Evolutionary conservation across 2,797 vertebrate species (phyloP).

Genomic region (Amblyraja radiata): DNA sequence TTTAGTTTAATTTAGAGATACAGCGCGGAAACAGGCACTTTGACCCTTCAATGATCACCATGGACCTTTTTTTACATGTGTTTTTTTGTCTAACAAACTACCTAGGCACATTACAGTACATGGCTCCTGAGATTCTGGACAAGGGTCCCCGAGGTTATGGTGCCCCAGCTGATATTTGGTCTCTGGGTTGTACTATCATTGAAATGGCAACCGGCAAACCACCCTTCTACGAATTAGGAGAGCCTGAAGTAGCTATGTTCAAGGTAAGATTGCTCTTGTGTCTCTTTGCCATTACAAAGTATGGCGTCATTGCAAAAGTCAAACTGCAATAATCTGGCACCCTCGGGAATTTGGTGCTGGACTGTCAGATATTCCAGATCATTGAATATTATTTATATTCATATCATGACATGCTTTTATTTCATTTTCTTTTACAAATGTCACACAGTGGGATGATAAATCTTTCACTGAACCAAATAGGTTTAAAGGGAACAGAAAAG

Average conservation of each 20-base stretch:
- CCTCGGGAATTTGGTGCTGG: no score
- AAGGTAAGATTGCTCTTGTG: constrained; percentile 53
- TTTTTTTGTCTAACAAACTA: constrained; percentile 39
- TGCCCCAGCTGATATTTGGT: constrained; percentile 67
- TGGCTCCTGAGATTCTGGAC: constrained; percentile 68
- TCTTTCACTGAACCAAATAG: no score
- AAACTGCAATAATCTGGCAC: no score
- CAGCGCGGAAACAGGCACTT: no score
- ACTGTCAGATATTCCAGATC: no score
- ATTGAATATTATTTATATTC: no score
- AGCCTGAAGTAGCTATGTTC: constrained; percentile 63
- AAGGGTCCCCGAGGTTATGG: constrained; percentile 61
- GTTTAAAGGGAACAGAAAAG: no score
- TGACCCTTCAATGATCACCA: no score
- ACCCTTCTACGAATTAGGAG: constrained; percentile 60
- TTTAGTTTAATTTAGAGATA: no score
- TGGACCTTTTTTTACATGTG: background rate
- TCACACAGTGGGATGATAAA: no score
- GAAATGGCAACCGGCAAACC: constrained; percentile 69
- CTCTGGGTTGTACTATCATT: constrained; percentile 66
- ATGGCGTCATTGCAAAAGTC: background rate
- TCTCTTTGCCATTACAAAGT: background rate
- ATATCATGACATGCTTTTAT: no score
- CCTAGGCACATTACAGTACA: constrained; percentile 64
- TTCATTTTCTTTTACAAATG: no score